Conservation (phyloP, 2,888 invertebrate genomes). For the Pristionchus exspectatus region DNA sequence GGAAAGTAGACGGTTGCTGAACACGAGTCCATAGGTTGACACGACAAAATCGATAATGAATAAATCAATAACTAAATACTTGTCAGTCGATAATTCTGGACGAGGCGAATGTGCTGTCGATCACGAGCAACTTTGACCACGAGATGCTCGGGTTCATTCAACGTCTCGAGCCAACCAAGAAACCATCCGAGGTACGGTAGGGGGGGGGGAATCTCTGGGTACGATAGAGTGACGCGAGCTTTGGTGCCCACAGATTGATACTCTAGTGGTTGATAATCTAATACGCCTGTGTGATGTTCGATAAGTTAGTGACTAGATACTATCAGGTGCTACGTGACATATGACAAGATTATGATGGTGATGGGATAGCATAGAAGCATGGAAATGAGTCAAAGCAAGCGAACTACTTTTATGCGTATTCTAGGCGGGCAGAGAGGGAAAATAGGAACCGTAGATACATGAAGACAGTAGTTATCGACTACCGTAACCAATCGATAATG, state of each 20-base stretch:
- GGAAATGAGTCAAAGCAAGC: too few relatives aligned
- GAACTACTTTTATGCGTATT: too few relatives aligned
- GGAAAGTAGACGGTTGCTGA: not conserved
- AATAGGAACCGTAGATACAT: too few relatives aligned
- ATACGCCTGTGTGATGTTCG: too few relatives aligned
- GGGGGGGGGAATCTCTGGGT: not conserved
- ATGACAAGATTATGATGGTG: too few relatives aligned
- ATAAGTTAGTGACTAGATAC: too few relatives aligned
- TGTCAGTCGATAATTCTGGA: slow-evolving; percentile 1
- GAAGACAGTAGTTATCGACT: too few relatives aligned
- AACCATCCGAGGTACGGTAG: not conserved
- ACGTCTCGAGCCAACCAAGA: not conserved
- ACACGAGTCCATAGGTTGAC: too few relatives aligned
- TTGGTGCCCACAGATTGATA: too few relatives aligned
- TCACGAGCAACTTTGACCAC: slow-evolving; percentile 23
- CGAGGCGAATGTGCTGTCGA: slow-evolving; percentile 33
- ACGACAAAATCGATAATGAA: not conserved
- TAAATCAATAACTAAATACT: not conserved
- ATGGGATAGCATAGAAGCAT: too few relatives aligned
- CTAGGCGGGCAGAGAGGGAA: too few relatives aligned
- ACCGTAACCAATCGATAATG: not conserved
- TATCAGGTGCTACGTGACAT: too few relatives aligned
- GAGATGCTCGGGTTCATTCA: slow-evolving; percentile 8
- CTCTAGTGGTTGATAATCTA: not conserved
- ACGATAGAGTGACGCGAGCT: not conserved